Percentiles rank a stretch among this genome's conserved stretches.
Conservation (phyloP, 2,888 invertebrate genomes). For the Petrolisthes cinctipes region DNA sequence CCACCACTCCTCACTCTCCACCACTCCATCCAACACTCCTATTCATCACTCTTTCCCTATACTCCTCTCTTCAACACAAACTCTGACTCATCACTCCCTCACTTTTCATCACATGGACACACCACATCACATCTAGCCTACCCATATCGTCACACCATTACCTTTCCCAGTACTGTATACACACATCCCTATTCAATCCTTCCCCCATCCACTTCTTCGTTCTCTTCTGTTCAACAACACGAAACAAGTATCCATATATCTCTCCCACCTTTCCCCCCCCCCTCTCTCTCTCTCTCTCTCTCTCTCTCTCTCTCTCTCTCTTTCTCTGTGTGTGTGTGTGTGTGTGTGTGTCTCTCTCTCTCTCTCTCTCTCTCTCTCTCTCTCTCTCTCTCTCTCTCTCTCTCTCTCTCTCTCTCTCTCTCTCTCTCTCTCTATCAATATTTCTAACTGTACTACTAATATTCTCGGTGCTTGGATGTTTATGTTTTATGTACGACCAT, state of each 20-base stretch:
- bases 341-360: constrained; percentile 2
- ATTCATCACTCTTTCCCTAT: neutral
- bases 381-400: neutral
- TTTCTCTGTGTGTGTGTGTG: too few species aligned
- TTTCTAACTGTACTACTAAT: neutral
- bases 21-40: neutral
- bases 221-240: neutral
- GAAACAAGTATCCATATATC: neutral
- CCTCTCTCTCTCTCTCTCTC: constrained; percentile 20
- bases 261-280: neutral
- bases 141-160: too few species aligned
- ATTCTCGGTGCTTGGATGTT: too few species aligned
- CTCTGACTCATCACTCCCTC: neutral
- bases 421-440: neutral
- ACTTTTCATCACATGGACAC: too few species aligned
- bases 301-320: neutral
- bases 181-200: neutral
- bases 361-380: neutral
- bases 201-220: neutral
- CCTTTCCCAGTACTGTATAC: neutral
- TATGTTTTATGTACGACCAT: too few species aligned
- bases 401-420: neutral
- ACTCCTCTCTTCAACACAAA: neutral
- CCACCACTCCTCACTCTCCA: neutral
- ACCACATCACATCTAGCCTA: too few species aligned